Evolutionary conservation across 2,888 invertebrate species (phyloP), one percentile per base, ranked within the genome.

Genomic region (Achlya flavicornis): DNA sequence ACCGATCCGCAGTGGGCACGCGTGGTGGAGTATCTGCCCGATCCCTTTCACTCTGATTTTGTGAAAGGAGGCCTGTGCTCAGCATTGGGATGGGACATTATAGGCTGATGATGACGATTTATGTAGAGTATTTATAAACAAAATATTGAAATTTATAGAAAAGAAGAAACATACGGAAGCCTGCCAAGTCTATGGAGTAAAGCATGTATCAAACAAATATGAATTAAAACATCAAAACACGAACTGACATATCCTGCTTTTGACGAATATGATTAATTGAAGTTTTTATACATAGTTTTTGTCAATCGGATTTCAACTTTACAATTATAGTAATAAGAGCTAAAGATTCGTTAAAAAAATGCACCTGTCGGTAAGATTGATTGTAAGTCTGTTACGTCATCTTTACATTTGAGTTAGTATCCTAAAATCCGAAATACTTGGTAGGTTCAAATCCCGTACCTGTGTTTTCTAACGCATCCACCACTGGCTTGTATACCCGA

Each of bases 181-280:
- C 4, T 35, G 35, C 35, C 35, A 3, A 10, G 8, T 8, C 38
- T 38, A 38, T 14, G 43, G 14, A 43, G 48, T 48, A 48, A 14
- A 48, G 0, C n/a, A 12, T 41, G 43, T 10, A 46, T 4, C 46
- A 6, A 48, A 48, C 48, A 48, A 16, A 48, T 16, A 16, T 48
- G 14, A 48, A 6, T 48, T 48, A 19, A 46, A n/a, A 46, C 46
- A n/a, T 19, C 10, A 19, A 53, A 19, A 53, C 10, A 19, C 53
- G 19, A 58, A 58, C 58, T 62, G 41, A 38, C 38, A 58, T 64
- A 57, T 57, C 61, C 32, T 58, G 63, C 8, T 53, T n/a, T 19
- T 19, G 53, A 53, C 19, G 53, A 53, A 7, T 16, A 48, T 53
- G 53, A 53, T 53, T 16, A 53, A 53, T 53, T 8, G 16, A 53